phyloP scores from a whole-genome alignment of 2,888 invertebrate genomes.

The Trichacis sp. region DNA sequence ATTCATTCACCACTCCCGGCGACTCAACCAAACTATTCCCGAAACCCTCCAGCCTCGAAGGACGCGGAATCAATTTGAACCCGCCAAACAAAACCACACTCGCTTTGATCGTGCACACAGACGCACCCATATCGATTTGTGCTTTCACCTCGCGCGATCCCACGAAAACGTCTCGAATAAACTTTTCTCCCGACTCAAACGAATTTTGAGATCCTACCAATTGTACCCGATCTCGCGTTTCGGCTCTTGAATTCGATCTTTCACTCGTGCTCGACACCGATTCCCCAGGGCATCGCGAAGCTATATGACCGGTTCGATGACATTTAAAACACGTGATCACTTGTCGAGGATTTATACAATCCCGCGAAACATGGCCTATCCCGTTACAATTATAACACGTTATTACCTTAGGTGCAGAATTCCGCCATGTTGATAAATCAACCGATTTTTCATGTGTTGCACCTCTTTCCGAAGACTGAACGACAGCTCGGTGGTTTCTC shows the following conservation, averaged over 20 bases:
- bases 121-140: too few species aligned
- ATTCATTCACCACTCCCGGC: too few species aligned
- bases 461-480: not conserved
- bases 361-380: not conserved
- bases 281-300: not conserved
- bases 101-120: too few species aligned
- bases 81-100: too few species aligned
- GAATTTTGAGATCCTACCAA: not conserved
- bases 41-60: too few species aligned
- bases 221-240: not conserved
- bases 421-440: not conserved
- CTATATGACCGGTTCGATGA: slow-evolving; percentile 9
- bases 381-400: slow-evolving; percentile 9
- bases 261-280: not conserved
- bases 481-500: not conserved
- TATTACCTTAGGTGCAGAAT: not conserved
- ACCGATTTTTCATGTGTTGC: too few species aligned
- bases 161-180: slow-evolving; percentile 12
- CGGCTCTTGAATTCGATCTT: not conserved
- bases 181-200: not conserved
- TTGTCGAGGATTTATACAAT: not conserved
- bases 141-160: slow-evolving; percentile 4
- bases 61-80: too few species aligned
- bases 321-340: slow-evolving; percentile 17
- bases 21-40: too few species aligned